phyloP scores from a whole-genome alignment of 2,888 invertebrate species.

The Panzeria rudis region DNA sequence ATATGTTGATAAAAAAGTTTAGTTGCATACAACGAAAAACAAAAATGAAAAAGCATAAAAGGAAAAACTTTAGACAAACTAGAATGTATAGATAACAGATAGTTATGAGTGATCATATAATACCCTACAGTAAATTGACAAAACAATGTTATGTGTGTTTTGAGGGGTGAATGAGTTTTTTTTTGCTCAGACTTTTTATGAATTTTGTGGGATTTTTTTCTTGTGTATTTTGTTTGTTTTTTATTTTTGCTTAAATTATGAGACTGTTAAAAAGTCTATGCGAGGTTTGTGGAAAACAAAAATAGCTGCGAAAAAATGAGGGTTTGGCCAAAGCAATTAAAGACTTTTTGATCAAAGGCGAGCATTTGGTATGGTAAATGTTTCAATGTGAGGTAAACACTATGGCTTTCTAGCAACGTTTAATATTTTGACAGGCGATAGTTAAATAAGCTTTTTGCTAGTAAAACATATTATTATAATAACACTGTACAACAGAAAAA shows the following conservation, averaged over 20 bases:
- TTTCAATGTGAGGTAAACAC: not conserved
- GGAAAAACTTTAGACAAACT: slow-evolving; percentile 67
- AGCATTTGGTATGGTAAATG: not conserved
- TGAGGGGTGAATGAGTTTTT: not conserved
- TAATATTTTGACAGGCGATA: too few species aligned
- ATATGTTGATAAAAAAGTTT: slow-evolving; percentile 64
- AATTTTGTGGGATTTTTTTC: slow-evolving; percentile 24
- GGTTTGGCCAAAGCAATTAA: slow-evolving; percentile 45
- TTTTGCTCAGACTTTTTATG: slow-evolving; percentile 4
- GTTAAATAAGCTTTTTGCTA: too few species aligned
- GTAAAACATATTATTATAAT: too few species aligned
- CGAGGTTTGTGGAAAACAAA: slow-evolving; percentile 19
- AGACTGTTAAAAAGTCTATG: slow-evolving; percentile 55
- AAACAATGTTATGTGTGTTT: slow-evolving; percentile 57
- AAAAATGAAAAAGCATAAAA: slow-evolving; percentile 33
- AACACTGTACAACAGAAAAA: too few species aligned
- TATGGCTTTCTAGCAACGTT: not conserved
- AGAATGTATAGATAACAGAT: slow-evolving; percentile 66
- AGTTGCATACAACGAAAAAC: not conserved
- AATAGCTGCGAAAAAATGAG: not conserved
- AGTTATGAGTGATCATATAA: slow-evolving; percentile 72
- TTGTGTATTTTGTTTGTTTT: not conserved
- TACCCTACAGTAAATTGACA: slow-evolving; percentile 71
- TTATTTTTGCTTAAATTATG: slow-evolving; percentile 46
- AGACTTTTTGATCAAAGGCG: slow-evolving; percentile 2